Evolutionary conservation across 2,113 vertebrate genomes (phyloP), one percentile per base, ranked within the genome.

Genomic region (Lophura nycthemera): DNA sequence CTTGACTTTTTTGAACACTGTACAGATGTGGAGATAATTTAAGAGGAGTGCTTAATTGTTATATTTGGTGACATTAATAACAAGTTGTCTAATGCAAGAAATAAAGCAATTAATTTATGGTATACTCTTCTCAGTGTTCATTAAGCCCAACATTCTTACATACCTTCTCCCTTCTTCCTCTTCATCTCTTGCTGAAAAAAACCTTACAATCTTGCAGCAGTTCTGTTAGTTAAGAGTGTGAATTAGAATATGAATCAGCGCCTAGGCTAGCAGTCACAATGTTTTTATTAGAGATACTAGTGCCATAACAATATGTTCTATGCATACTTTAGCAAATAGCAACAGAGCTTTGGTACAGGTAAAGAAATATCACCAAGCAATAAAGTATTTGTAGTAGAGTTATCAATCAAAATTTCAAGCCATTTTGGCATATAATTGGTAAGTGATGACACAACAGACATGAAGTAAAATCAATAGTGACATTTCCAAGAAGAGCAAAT

Each of bases 31-130:
- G 56, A 83, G 71, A 80, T 90, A 90, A 95, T 96, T 95, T 96
- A 83, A 92, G 88, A 92, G 91, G 47, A 95, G 47, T 91, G 67
- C 45, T 95, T 96, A 96, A 93, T 95, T 95, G 92, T 95, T 90
- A 64, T 81, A 78, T 79, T 96, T 85, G 80, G 63, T 96, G 89
- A 88, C 74, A 43, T 83, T 94, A 96, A 94, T 96, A 92, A 73
- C 90, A 95, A 89, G 60, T 87, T 97, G 73, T 77, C 34, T 92
- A 88, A 83, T 92, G 40, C 7, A 42, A 73, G 87, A 92, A 95
- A 67, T 61, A 21, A 88, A 73, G 77, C 82, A 90, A 96, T 93
- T 97, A 94, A 95, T 95, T 80, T 92, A 45, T n/a, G 78, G 45
- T 1, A 5, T 86, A 27, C 71, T 89, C 91, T 48, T 73, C 78